A percentile compares a stretch with the other conserved stretches of the same genome.
These are phyloP conservation scores for Lates japonicus DNA, from an alignment of 2,797 vertebrate genomes.

Conservation along the genomic window DNA sequence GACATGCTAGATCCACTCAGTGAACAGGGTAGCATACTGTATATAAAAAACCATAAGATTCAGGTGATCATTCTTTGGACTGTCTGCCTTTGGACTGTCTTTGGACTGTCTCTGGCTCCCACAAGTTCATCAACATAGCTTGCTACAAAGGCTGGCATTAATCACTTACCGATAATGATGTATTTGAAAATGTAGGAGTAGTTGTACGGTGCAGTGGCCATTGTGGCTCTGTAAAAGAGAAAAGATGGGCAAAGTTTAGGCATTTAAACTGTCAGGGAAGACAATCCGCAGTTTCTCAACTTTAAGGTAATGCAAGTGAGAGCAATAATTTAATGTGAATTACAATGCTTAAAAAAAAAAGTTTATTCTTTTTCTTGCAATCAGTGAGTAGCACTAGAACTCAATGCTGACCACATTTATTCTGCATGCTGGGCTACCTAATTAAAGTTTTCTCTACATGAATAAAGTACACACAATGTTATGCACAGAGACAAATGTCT, in stretches of 20 bases:
- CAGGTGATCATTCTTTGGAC: neutral
- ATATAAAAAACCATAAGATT: neutral
- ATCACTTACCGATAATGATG: conserved; percentile 98
- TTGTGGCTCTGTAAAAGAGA: conserved; percentile 92
- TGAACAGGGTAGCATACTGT: neutral
- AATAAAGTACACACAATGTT: too few relatives aligned
- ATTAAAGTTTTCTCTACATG: too few relatives aligned
- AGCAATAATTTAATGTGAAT: neutral
- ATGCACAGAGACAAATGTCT: too few relatives aligned
- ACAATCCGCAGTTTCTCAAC: neutral
- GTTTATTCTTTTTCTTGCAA: neutral
- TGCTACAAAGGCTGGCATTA: neutral
- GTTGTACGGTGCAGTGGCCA: conserved; percentile 99
- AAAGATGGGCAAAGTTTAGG: conserved; percentile 16
- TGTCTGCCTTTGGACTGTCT: neutral
- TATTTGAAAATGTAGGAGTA: conserved; percentile 99
- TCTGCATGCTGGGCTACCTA: neutral
- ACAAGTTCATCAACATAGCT: neutral
- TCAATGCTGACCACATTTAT: neutral
- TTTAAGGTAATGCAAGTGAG: neutral
- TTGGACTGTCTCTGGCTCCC: neutral
- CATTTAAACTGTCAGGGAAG: neutral
- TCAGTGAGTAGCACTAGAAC: neutral
- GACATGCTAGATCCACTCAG: neutral
- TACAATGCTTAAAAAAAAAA: neutral